Conservation (phyloP, 2,888 invertebrate species). For the Xestia rhomboidea region DNA sequence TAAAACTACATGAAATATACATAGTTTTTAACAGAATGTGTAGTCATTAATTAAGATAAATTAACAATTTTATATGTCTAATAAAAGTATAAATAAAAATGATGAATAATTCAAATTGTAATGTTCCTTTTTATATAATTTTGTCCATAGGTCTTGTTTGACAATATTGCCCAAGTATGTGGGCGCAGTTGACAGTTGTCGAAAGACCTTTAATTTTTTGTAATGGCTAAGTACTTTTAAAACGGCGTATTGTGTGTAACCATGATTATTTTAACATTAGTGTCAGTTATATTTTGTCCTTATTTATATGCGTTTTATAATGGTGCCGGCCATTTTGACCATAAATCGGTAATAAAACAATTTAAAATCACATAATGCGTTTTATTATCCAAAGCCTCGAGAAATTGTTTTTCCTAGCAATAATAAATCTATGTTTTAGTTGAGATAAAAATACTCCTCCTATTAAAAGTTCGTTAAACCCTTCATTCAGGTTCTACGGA, state of each 20-base stretch:
- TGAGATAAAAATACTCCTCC: not conserved
- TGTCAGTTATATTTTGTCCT: slow-evolving; percentile 62
- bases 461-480: not conserved
- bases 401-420: slow-evolving; percentile 4
- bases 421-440: slow-evolving; percentile 1
- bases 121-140: slow-evolving; percentile 52
- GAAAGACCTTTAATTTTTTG: slow-evolving; percentile 4
- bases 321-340: slow-evolving; percentile 76
- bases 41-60: slow-evolving; percentile 56
- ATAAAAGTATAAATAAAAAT: slow-evolving; percentile 23
- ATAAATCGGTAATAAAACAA: slow-evolving; percentile 75
- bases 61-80: slow-evolving; percentile 50
- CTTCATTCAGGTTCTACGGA: slow-evolving; percentile 74
- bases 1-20: slow-evolving; percentile 5
- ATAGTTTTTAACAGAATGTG: slow-evolving; percentile 26
- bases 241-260: slow-evolving; percentile 46
- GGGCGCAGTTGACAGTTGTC: slow-evolving; percentile 12
- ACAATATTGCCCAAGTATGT: slow-evolving; percentile 11
- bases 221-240: slow-evolving; percentile 46
- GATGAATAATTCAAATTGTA: slow-evolving; percentile 25
- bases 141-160: slow-evolving; percentile 3
- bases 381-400: slow-evolving; percentile 62
- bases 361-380: slow-evolving; percentile 58
- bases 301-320: slow-evolving; percentile 65
- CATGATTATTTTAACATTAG: slow-evolving; percentile 45